These are phyloP conservation scores for Castor canadensis DNA, from an alignment of 2,113 vertebrate species.

Conservation along the genomic window DNA sequence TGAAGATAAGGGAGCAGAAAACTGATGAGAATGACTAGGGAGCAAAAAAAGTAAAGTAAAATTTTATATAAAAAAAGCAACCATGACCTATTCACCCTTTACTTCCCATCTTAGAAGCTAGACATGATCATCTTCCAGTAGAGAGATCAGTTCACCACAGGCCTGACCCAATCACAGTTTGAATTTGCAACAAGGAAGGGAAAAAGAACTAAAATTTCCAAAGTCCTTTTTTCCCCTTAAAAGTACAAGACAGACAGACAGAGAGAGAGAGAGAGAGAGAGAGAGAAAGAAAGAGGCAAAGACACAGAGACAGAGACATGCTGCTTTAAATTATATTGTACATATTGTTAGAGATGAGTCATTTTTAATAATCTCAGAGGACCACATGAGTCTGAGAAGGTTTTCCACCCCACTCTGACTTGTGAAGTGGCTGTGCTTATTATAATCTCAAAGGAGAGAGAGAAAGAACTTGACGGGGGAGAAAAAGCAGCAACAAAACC, in stretches of 20 bases:
- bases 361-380: conserved; percentile 88
- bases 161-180: conserved; percentile 17
- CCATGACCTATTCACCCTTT: not conserved
- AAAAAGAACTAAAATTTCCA: conserved; percentile 77
- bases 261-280: too few species aligned
- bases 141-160: not conserved
- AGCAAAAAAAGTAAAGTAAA: not conserved
- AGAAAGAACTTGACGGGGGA: conserved; percentile 74
- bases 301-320: too few species aligned
- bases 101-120: not conserved
- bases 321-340: not conserved
- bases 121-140: not conserved
- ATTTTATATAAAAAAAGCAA: not conserved
- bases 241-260: too few species aligned
- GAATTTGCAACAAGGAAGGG: not conserved
- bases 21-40: not conserved
- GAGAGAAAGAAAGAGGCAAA: too few species aligned
- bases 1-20: not conserved
- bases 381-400: conserved; percentile 85
- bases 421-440: conserved; percentile 63
- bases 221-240: conserved; percentile 51
- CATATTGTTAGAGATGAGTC: conserved; percentile 12
- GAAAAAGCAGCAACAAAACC: conserved; percentile 78
- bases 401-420: conserved; percentile 83
- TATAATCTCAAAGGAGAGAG: not conserved